Conservation (phyloP, 2,888 invertebrate genomes). For the Torymus aiolomorphi region DNA sequence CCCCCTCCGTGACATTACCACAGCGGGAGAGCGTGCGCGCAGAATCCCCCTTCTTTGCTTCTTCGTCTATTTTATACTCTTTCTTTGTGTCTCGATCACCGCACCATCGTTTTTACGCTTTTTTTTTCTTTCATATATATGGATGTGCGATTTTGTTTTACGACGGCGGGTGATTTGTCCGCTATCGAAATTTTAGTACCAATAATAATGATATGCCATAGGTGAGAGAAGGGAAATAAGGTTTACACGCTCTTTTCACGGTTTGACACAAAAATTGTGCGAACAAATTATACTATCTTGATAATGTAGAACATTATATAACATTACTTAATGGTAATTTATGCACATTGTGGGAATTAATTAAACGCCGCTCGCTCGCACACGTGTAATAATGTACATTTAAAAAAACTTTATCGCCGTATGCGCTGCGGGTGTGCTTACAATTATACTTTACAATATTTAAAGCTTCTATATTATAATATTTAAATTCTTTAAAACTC, state of each 20-base stretch:
- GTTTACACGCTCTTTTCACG: neutral
- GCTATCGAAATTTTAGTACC: too few species aligned
- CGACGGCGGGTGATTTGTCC: too few species aligned
- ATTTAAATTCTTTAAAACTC: conserved; percentile 42
- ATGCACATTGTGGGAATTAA: conserved; percentile 35
- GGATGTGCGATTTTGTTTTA: too few species aligned
- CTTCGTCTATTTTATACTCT: too few species aligned
- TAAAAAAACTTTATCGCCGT: conserved; percentile 21
- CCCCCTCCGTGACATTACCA: too few species aligned
- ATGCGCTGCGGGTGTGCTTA: neutral
- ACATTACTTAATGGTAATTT: conserved; percentile 25
- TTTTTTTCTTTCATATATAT: too few species aligned
- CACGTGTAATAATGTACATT: conserved; percentile 5
- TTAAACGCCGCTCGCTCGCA: conserved; percentile 9
- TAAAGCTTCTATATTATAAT: conserved; percentile 24
- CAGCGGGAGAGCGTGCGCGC: too few species aligned
- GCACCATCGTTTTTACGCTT: too few species aligned
- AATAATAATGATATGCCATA: too few species aligned
- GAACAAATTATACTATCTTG: neutral
- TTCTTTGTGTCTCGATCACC: too few species aligned
- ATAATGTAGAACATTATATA: conserved; percentile 26
- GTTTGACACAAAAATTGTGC: neutral
- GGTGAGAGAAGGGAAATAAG: neutral
- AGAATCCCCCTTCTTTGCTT: too few species aligned
- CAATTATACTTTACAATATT: too few species aligned